Evolutionary conservation across 2,797 vertebrate species (phyloP).

Genomic region (Enteromius argenteus): DNA sequence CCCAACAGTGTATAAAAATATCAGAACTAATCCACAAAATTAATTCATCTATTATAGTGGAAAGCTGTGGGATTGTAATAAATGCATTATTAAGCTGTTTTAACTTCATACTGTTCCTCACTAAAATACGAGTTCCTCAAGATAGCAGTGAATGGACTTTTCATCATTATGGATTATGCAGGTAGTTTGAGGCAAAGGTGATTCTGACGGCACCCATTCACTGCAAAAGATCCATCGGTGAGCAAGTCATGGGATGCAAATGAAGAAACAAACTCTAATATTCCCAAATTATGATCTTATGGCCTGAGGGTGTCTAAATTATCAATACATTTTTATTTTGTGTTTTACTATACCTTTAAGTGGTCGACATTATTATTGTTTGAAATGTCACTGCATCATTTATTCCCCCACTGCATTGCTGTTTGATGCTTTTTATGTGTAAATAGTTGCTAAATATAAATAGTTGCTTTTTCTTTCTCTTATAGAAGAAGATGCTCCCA

Average conservation of each 20-base stretch:
- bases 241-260: not conserved
- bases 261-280: not conserved
- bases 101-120: not conserved
- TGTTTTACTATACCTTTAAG: not conserved
- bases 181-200: not conserved
- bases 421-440: not conserved
- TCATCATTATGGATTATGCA: not conserved
- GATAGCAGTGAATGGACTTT: not conserved
- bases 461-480: not conserved
- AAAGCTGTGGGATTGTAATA: not conserved
- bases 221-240: not conserved
- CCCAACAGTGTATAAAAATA: not conserved
- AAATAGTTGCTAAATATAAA: slow-evolving; percentile 3
- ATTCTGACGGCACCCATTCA: not conserved
- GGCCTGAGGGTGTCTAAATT: not conserved
- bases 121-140: not conserved
- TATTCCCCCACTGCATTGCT: not conserved
- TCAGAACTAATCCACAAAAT: not conserved
- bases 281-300: not conserved
- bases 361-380: not conserved
- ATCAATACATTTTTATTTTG: not conserved
- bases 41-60: not conserved
- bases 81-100: not conserved
- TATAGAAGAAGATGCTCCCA: not conserved
- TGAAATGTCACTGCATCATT: slow-evolving; percentile 21